These are phyloP conservation scores for Australoheros scitulus DNA, from an alignment of 2,113 vertebrate species.

Conservation along the genomic window DNA sequence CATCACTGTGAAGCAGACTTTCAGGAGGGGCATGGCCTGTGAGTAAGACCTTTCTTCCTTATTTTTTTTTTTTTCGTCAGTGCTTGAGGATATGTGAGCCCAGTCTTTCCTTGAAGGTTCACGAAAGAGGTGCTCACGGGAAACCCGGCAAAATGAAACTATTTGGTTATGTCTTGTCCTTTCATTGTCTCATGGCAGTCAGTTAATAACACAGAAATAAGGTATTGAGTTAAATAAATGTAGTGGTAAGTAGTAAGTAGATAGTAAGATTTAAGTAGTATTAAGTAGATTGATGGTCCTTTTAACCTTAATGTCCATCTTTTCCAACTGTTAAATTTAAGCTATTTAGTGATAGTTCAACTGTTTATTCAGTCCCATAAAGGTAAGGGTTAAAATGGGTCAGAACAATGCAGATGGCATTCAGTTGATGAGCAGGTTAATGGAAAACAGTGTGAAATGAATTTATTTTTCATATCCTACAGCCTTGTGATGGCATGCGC, in stretches of 20 bases:
- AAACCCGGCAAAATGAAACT: not conserved
- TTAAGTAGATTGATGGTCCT: not conserved
- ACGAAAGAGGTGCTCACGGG: not conserved
- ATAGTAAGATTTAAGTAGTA: not conserved
- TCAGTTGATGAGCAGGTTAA: no score
- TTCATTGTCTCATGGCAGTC: not conserved
- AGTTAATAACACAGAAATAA: not conserved
- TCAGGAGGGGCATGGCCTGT: not conserved
- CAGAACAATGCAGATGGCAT: no score
- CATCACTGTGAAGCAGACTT: not conserved
- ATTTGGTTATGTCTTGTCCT: not conserved
- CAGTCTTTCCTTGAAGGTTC: slow-evolving; percentile 3
- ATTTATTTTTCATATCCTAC: no score
- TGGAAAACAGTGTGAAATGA: no score
- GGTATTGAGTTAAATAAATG: not conserved
- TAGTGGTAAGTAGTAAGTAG: not conserved
- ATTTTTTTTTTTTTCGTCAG: not conserved
- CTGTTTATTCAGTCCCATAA: no score
- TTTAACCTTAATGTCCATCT: not conserved
- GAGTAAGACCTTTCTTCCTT: not conserved
- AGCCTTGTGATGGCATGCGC: no score
- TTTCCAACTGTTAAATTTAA: not conserved
- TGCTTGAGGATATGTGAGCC: slow-evolving; percentile 12
- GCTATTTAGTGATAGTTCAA: not conserved
- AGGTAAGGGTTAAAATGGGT: no score